Evolutionary conservation across 2,888 invertebrate species (phyloP), one percentile per base, ranked within the genome.

Genomic region (Amorpha juglandis): DNA sequence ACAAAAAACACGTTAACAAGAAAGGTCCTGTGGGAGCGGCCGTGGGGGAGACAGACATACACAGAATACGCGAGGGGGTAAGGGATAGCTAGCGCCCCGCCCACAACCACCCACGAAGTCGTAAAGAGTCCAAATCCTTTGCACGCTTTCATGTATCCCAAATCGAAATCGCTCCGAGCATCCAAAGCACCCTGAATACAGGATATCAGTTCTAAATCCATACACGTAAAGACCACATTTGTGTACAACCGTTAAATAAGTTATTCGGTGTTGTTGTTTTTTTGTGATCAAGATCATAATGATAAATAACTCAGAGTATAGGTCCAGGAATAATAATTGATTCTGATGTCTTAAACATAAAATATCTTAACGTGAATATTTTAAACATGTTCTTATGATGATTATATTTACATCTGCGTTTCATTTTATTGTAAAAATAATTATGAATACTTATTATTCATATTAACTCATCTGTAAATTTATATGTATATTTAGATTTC

Each of bases 111-210:
- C 92, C 93, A 93, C 92, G 93, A 90, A 88, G 93, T 85, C 90
- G 86, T 92, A 91, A 93, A 92, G 91, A 92, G 92, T 90, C 91
- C 87, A 92, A 93, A 93, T 92, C 92, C 91, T 91, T 91, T 91
- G 92, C 91, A 91, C 89, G 92, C 89, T 92, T 91, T 90, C 92
- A 91, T 91, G 90, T 92, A 91, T 90, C 91, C 92, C 87, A 92
- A 92, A 92, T 90, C 90, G 89, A 92, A 91, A 92, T 89, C 89
- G 91, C 90, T 91, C 73, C 86, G 80, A 91, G 91, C 90, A 85
- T 86, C 87, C 75, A 76, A 76, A 69, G 70, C 68, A 69, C 67
- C 74, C 67, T 72, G 72, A 68, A 69, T 81, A 79, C 65, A 73
- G 80, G 72, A 90, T 79, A 87, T 77, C 70, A 80, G 75, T 68